Percentiles rank a stretch among this genome's conserved stretches.
phyloP scores from a whole-genome alignment of 2,113 vertebrate species.

The Amphiprion ocellaris region DNA sequence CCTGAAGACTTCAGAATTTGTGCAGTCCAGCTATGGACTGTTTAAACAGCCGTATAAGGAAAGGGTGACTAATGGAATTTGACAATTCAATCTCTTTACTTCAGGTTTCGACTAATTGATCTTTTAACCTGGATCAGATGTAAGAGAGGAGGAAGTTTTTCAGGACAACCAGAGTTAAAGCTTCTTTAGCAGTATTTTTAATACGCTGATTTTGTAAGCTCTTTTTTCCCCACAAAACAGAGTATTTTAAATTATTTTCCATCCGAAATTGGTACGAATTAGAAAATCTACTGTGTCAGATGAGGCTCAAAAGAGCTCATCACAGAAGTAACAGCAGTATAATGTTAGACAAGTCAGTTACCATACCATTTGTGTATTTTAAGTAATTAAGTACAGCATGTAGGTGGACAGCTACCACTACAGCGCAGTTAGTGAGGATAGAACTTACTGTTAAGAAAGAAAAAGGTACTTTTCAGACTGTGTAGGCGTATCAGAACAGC shows the following conservation, averaged over 20 bases:
- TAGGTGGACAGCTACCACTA: conserved; percentile 46
- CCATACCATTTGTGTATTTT: conserved; percentile 7
- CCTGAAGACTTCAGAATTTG: neutral
- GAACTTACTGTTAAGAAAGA: conserved; percentile 55
- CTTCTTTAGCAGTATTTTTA: neutral
- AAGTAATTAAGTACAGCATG: conserved; percentile 20
- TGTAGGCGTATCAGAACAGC: conserved; percentile 63
- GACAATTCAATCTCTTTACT: neutral
- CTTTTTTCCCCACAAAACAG: conserved; percentile 10
- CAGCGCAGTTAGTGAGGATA: conserved; percentile 56
- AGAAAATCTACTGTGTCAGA: neutral
- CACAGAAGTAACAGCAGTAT: conserved; percentile 4
- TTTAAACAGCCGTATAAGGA: conserved; percentile 2
- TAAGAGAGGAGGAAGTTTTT: neutral
- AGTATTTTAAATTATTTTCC: neutral
- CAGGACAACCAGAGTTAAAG: conserved; percentile 6
- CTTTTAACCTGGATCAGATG: neutral
- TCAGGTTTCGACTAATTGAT: conserved; percentile 19
- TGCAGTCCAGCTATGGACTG: neutral
- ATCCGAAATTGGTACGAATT: neutral
- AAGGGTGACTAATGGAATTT: neutral
- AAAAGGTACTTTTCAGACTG: conserved; percentile 55
- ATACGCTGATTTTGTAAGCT: neutral
- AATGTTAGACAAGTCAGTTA: conserved; percentile 27
- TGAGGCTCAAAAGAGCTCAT: conserved; percentile 15